Evolutionary conservation across 2,797 vertebrate genomes (phyloP).

Genomic region (Myiothlypis chrysogaster): DNA sequence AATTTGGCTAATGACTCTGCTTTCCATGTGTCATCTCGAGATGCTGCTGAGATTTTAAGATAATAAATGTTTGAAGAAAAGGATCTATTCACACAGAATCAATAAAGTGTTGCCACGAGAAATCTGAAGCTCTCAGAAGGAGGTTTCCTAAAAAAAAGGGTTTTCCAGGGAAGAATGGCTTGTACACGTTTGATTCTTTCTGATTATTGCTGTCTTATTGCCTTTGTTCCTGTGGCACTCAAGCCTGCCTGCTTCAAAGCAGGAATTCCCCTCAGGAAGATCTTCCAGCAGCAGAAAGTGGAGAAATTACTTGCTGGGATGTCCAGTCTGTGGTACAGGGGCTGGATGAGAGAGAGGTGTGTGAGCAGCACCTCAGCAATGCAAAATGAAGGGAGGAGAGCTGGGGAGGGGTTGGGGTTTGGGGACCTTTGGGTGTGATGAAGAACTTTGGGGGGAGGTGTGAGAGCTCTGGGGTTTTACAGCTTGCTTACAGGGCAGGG

Average conservation of each 20-base stretch:
- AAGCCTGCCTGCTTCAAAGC: not conserved
- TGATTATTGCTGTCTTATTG: not conserved
- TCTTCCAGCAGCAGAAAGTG: not conserved
- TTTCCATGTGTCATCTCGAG: not conserved
- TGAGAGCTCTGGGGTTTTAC: not conserved
- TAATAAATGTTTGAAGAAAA: conserved; percentile 29
- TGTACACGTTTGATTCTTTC: not conserved
- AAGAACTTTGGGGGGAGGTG: rapidly evolving
- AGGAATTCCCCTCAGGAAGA: not conserved
- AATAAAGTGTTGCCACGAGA: not conserved
- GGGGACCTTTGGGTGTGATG: not conserved
- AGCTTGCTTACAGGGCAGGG: not conserved
- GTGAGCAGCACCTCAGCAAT: not conserved
- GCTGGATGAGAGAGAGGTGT: not conserved
- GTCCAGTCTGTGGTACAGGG: not conserved
- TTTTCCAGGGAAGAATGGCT: not conserved
- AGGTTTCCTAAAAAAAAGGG: not conserved
- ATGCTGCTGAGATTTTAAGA: conserved; percentile 23
- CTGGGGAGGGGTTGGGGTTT: not conserved
- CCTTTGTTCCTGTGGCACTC: not conserved
- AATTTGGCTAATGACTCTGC: not conserved
- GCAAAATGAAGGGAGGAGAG: not conserved
- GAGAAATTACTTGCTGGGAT: not conserved
- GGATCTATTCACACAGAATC: conserved; percentile 12
- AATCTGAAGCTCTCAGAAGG: not conserved